Evolutionary conservation across 2,888 invertebrate species (phyloP).

Genomic region (Geophilus truncorum): DNA sequence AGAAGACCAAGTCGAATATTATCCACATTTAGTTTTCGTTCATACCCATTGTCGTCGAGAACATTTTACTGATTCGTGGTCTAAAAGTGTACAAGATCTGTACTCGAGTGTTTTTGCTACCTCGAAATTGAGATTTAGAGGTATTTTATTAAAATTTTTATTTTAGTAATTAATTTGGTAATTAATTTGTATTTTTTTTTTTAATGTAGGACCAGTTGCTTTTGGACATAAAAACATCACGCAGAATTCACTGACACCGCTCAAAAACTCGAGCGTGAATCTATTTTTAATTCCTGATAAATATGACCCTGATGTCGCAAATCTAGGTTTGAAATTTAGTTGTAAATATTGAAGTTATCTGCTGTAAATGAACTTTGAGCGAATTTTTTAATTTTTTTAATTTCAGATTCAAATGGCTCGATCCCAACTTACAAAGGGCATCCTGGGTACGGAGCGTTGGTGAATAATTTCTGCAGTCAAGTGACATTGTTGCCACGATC

Average conservation of each 20-base stretch:
- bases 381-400: not conserved
- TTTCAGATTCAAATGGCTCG: constrained; percentile 32
- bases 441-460: constrained; percentile 57
- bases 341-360: too few species aligned
- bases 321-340: not conserved
- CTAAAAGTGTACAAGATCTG: constrained; percentile 44
- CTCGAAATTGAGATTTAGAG: constrained; percentile 47
- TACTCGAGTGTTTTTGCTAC: constrained; percentile 43
- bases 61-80: constrained; percentile 53
- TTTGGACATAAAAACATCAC: not conserved
- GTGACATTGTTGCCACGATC: constrained; percentile 64
- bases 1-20: constrained; percentile 65
- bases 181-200: not conserved
- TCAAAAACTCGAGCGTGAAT: constrained; percentile 35
- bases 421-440: constrained; percentile 45
- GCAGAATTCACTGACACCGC: not conserved
- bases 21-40: constrained; percentile 73
- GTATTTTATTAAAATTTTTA: constrained; percentile 39
- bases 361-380: too few species aligned
- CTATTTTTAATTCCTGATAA: constrained; percentile 39
- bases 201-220: not conserved
- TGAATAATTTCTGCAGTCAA: constrained; percentile 63
- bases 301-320: constrained; percentile 35
- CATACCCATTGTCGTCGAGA: constrained; percentile 73
- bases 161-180: not conserved